Base-by-base conservation (phyloP, 2,113 vertebrate species). In the Cyprinodon tularosa region DNA sequence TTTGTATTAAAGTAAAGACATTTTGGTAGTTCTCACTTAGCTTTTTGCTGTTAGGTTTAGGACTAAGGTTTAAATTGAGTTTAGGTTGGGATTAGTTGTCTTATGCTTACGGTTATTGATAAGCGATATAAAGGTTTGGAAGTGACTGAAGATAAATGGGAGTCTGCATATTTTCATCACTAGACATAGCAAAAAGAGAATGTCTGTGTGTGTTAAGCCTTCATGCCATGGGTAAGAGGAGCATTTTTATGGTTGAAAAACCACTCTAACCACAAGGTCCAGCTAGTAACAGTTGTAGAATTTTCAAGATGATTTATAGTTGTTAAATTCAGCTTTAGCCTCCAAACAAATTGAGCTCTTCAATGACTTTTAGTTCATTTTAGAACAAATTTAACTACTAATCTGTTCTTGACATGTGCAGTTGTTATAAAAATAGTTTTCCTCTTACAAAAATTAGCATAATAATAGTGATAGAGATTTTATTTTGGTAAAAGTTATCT, bases 241-340 rank as follows among this genome's bases (percentile, higher is more conserved):
- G 9, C n/a, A 15, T 22, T 60, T 75, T 72, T 68, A 71, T 62
- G 29, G 53, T 72, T 67, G 53, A 47, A 65, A 70, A 61, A 77
- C 73, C 40, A 63, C 65, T 64, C 69, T 44, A 44, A 42, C 76
- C n/a, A n/a, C 50, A 48, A 81, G 68, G 48, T 68, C 50, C 61
- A 48, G 77, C 76, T 40, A 64, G 29, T 59, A 3, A 61, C 48
- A 11, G 38, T 11, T 72, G 6, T 36, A 47, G n/a, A 75, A 50
- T 68, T 80, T 39, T 70, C 17, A 53, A 70, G 14, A 0, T 62
- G 17, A 48, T 71, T 68, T 38, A 48, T 57, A 61, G 48, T 68
- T 3, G 42, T 70, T 50, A 5, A 70, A 3, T 47, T 44, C 37
- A 12, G 15, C 67, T 62, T 59, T 39, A 4, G 11, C 14, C 62